Evolutionary conservation across 1,140 invertebrate genomes (phyloP).

Genomic region (Microplitis demolitor): DNA sequence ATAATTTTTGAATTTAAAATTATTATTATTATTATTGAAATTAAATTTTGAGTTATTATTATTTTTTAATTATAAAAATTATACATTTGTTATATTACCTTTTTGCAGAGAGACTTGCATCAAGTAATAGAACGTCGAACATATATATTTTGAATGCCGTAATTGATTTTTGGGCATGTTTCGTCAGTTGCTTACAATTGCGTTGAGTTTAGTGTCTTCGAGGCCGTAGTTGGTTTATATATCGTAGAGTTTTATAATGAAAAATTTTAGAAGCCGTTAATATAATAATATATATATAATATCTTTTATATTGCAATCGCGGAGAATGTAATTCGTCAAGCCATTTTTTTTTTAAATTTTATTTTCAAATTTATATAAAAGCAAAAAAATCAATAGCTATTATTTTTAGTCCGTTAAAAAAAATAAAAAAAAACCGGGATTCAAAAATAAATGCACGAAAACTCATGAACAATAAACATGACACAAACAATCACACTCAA

Average conservation of each 20-base stretch:
- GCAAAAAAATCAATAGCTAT: not conserved
- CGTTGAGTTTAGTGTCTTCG: constrained; percentile 38
- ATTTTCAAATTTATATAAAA: not conserved
- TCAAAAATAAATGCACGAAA: not conserved
- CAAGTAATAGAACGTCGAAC: constrained; percentile 40
- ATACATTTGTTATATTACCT: constrained; percentile 23
- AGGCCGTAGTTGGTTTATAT: constrained; percentile 32
- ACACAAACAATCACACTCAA: constrained; percentile 1
- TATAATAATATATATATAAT: not conserved
- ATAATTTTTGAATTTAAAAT: not conserved
- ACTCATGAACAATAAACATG: not conserved
- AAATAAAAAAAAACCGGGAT: not conserved
- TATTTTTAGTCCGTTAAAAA: not conserved
- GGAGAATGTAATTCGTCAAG: not conserved
- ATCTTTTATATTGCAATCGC: too few species aligned
- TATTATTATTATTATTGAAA: constrained; percentile 17
- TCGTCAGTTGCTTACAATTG: constrained; percentile 53
- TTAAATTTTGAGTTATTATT: not conserved
- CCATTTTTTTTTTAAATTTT: too few species aligned
- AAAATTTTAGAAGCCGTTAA: constrained; percentile 4
- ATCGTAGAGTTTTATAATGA: constrained; percentile 28
- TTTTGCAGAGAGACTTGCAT: constrained; percentile 39
- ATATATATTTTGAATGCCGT: constrained; percentile 49
- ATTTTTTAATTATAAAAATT: too few species aligned
- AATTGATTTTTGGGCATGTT: constrained; percentile 58